Evolutionary conservation across 2,888 invertebrate species (phyloP), one percentile per base, ranked within the genome.

Genomic region (Oligia latruncula): DNA sequence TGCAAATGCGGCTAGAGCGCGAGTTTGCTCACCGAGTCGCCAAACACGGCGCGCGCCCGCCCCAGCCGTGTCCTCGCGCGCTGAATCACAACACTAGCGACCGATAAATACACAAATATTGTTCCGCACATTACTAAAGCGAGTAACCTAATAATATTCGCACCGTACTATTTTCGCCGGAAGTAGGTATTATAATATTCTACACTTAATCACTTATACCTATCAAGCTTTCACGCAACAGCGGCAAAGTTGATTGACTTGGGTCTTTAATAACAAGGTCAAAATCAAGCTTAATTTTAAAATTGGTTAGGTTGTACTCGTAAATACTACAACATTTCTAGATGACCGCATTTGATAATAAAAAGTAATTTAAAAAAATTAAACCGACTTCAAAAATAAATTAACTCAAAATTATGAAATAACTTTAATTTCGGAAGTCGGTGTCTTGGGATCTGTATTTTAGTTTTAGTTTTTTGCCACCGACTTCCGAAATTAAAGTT

Each of bases 21-120:
- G 91, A 92, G 94, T 95, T 94, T 94, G 92, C 92, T 94, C 93
- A 93, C 91, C 93, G 92, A 92, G 91, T 91, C 90, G 93, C 93
- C 95, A 95, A 95, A 95, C 93, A 95, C 89, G 89, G 88, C 73
- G 80, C 78, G 75, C 82, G 73, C 78, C 77, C 74, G 81, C 78
- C 80, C 70, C 81, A 43, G 74, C 66, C 80, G 78, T 74, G 62
- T 81, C 74, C 73, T 74, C 74, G 49, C 75, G 74, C 77, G 35
- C 60, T 81, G 72, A 77, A 83, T 87, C 88, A 82, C 78, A 85
- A 80, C 80, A 83, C 80, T 70, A 74, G 49, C 78, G 62, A 74
- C 85, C 78, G 71, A 81, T 85, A 77, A 74, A 78, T 77, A 72
- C 62, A 78, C 74, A 80, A 66, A 84, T 75, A 81, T 85, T 77